These are phyloP conservation scores for Anolis sagrei DNA, from an alignment of 2,113 vertebrate species.

Conservation along the genomic window DNA sequence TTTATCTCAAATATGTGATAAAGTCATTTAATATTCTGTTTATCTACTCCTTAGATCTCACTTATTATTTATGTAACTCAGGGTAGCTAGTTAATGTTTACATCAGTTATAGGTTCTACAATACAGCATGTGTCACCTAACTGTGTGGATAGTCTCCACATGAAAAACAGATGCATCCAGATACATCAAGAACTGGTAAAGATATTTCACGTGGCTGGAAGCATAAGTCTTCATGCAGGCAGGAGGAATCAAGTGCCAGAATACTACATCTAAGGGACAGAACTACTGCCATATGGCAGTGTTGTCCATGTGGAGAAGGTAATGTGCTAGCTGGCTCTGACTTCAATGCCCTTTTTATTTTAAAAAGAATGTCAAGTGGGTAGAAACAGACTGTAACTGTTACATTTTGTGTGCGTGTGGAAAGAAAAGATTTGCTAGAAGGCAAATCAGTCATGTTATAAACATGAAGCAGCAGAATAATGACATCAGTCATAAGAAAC, in stretches of 20 bases:
- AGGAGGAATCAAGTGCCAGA: neutral
- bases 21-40: neutral
- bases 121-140: neutral
- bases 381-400: neutral
- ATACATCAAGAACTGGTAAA: neutral
- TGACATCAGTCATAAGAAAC: constrained; percentile 3
- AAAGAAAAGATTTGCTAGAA: neutral
- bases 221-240: neutral
- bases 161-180: neutral
- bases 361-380: constrained; percentile 16
- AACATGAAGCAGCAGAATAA: constrained; percentile 13
- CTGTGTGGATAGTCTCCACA: neutral
- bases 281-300: neutral
- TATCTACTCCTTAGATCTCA: neutral
- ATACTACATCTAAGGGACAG: neutral
- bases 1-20: no score
- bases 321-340: neutral
- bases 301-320: neutral
- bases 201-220: neutral
- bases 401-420: neutral
- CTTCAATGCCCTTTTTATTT: neutral
- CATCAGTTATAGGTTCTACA: neutral
- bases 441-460: neutral
- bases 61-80: no score
- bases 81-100: neutral